Conservation (phyloP, 2,113 vertebrate species). For the Scytalopus superciliaris region DNA sequence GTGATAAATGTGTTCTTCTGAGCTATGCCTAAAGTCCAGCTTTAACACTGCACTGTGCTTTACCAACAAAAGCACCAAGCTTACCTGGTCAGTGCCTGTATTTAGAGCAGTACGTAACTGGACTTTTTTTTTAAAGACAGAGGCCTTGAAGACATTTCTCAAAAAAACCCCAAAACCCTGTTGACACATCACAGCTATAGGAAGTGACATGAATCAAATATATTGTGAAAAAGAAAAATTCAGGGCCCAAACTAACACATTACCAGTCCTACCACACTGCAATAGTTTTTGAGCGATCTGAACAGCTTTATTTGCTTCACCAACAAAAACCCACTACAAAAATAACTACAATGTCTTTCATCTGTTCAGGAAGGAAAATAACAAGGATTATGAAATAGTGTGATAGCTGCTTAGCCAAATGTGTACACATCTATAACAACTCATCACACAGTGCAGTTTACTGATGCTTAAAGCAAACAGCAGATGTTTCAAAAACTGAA, state of each 20-base stretch:
- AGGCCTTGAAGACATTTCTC: background rate
- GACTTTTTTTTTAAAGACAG: fast-evolving
- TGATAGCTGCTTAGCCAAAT: background rate
- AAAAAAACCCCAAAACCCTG: too few relatives aligned
- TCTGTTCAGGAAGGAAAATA: background rate
- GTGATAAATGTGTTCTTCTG: background rate
- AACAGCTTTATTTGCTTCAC: background rate
- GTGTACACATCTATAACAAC: background rate
- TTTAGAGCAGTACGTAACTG: background rate
- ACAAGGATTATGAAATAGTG: background rate
- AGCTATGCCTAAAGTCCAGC: background rate
- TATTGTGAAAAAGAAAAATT: background rate
- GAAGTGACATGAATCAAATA: background rate
- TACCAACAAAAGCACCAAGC: background rate
- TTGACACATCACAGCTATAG: background rate
- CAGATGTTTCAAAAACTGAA: background rate
- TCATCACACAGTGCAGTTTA: background rate
- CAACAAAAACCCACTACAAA: background rate
- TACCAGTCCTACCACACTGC: background rate
- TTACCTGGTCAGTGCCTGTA: fast-evolving
- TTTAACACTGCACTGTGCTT: background rate
- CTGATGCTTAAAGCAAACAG: background rate
- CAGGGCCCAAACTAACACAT: background rate
- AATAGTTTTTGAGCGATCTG: background rate
- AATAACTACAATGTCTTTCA: background rate